A percentile compares a stretch with the other conserved stretches of the same genome.
phyloP scores from a whole-genome alignment of 2,797 vertebrate genomes.

The Chelon labrosus region DNA sequence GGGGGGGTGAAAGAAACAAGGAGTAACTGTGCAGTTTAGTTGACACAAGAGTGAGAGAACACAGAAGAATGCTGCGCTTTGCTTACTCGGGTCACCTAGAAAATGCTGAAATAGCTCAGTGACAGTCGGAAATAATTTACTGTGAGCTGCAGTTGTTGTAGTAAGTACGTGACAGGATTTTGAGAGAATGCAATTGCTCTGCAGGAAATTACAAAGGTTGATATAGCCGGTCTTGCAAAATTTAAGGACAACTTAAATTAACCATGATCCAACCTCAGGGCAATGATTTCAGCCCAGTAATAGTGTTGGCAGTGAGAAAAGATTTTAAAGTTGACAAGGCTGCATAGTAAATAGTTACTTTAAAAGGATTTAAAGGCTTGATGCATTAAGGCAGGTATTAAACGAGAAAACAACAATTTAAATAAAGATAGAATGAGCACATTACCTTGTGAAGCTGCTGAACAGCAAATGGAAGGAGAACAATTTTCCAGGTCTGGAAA shows the following conservation, averaged over 20 bases:
- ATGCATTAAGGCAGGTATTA: not conserved
- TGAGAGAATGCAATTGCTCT: slow-evolving; percentile 38
- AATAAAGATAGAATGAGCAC: slow-evolving; percentile 2
- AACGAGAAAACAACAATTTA: slow-evolving; percentile 15
- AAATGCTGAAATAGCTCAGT: slow-evolving; percentile 68
- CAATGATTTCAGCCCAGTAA: slow-evolving; percentile 42
- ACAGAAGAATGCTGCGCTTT: slow-evolving; percentile 30
- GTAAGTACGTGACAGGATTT: slow-evolving; percentile 47
- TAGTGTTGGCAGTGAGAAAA: slow-evolving; percentile 39
- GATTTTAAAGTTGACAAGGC: slow-evolving; percentile 40
- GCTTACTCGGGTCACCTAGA: slow-evolving; percentile 55
- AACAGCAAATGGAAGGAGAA: slow-evolving; percentile 3
- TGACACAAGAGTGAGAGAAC: slow-evolving; percentile 42
- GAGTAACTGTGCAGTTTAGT: slow-evolving; percentile 47
- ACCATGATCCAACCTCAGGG: slow-evolving; percentile 29
- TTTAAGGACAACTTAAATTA: slow-evolving; percentile 58
- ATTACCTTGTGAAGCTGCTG: slow-evolving; percentile 10
- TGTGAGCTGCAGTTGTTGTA: slow-evolving; percentile 40
- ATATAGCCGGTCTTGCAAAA: slow-evolving; percentile 39
- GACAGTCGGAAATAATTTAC: slow-evolving; percentile 65
- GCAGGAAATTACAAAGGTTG: slow-evolving; percentile 52
- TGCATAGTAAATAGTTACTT: slow-evolving; percentile 22
- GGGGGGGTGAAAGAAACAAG: slow-evolving; percentile 53
- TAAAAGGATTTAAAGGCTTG: slow-evolving; percentile 14
- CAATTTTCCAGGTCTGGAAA: slow-evolving; percentile 21